A percentile compares a stretch with the other conserved stretches of the same genome.
Conservation (phyloP, 2,888 invertebrate species). For the Tuta absoluta region DNA sequence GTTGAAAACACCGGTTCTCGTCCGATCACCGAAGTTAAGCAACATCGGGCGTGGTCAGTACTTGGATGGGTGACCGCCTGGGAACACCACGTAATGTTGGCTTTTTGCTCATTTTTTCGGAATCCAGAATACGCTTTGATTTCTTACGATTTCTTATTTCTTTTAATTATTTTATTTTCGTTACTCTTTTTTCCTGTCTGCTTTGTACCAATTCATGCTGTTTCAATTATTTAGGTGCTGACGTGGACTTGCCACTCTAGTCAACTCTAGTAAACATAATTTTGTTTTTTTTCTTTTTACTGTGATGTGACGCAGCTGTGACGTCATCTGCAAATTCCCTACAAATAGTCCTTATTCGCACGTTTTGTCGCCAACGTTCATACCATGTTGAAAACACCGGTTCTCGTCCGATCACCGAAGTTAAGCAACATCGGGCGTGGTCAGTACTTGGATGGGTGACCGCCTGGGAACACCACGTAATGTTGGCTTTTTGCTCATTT, state of each 20-base stretch:
- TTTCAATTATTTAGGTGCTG: no score
- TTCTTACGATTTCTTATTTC: no score
- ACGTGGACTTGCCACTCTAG: no score
- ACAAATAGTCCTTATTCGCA: no score
- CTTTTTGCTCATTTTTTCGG: constrained; percentile 39
- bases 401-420: constrained; percentile 79
- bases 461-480: constrained; percentile 33
- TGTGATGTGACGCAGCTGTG: no score
- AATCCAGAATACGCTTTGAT: no score
- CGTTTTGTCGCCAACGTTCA: constrained; percentile 24
- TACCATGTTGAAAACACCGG: constrained; percentile 34
- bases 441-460: constrained; percentile 78
- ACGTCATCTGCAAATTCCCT: no score
- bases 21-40: constrained; percentile 64
- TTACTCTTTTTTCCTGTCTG: no score
- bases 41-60: constrained; percentile 61
- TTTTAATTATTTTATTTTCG: no score
- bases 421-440: constrained; percentile 75
- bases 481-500: constrained; percentile 14
- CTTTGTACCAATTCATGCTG: no score
- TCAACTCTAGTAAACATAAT: no score
- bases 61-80: constrained; percentile 61
- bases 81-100: constrained; percentile 57
- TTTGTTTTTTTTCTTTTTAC: no score
- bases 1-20: constrained; percentile 63